These are phyloP conservation scores for Scalopus aquaticus DNA, from an alignment of 2,113 vertebrate genomes.

Conservation along the genomic window DNA sequence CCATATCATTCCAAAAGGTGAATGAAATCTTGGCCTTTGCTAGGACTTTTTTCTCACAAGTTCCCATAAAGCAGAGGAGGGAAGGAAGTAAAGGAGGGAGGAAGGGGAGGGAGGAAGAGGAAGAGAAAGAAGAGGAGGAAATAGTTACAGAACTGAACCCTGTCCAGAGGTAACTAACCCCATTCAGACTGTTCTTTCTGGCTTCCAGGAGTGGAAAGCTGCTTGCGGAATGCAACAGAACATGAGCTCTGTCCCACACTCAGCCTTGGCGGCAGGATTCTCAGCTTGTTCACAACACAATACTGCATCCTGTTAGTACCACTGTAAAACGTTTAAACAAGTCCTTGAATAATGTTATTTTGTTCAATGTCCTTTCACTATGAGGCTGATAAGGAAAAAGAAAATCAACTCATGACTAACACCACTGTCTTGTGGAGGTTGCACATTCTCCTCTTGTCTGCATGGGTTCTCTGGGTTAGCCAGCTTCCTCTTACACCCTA, in stretches of 20 bases:
- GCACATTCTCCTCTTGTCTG: not conserved
- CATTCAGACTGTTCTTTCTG: not conserved
- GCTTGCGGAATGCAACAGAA: not conserved
- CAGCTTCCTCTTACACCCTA: not conserved
- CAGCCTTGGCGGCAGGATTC: not conserved
- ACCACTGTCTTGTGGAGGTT: not conserved
- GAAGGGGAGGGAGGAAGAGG: no score
- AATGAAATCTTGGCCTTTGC: not conserved
- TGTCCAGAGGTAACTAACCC: not conserved
- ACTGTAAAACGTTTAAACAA: not conserved
- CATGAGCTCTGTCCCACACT: not conserved
- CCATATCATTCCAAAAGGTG: not conserved
- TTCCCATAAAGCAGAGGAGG: not conserved
- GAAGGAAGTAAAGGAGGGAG: not conserved
- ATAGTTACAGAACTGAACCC: not conserved
- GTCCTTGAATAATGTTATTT: no score
- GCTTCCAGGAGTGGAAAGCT: not conserved
- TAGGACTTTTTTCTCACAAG: conserved; percentile 28
- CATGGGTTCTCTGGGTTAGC: not conserved
- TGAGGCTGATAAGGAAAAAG: no score
- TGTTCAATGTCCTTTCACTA: no score
- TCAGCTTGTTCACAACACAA: conserved; percentile 19
- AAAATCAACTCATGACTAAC: not conserved
- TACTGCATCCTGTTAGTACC: not conserved
- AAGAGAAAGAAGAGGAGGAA: not conserved